A percentile compares a stretch with the other conserved stretches of the same genome.
phyloP scores from a whole-genome alignment of 2,113 vertebrate species.

The Solea senegalensis region DNA sequence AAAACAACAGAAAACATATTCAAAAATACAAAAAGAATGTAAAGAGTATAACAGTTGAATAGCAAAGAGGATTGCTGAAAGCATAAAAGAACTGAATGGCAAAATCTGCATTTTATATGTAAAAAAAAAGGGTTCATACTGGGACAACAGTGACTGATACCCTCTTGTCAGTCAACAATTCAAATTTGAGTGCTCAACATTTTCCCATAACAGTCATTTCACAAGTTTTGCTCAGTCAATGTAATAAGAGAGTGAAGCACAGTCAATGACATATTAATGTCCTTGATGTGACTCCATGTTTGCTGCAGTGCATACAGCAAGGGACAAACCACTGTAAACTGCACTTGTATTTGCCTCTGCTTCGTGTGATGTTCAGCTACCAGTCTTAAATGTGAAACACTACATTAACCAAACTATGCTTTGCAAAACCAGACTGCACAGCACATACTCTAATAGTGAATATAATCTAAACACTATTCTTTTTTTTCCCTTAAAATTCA shows the following conservation, averaged over 20 bases:
- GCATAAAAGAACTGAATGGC: slow-evolving; percentile 65
- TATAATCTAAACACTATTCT: slow-evolving; percentile 83
- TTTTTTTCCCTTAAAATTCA: slow-evolving; percentile 70
- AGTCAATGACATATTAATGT: slow-evolving; percentile 57
- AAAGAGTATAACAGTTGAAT: slow-evolving; percentile 75
- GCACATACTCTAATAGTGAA: slow-evolving; percentile 84
- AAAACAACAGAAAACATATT: slow-evolving; percentile 84
- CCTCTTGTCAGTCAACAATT: slow-evolving; percentile 53
- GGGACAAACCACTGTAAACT: slow-evolving; percentile 34
- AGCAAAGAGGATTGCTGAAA: slow-evolving; percentile 72
- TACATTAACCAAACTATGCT: slow-evolving; percentile 86
- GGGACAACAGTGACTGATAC: slow-evolving; percentile 61
- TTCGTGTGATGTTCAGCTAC: slow-evolving; percentile 53
- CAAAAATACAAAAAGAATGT: slow-evolving; percentile 83
- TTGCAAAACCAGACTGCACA: slow-evolving; percentile 86
- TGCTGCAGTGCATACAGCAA: slow-evolving; percentile 47
- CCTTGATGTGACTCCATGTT: slow-evolving; percentile 43
- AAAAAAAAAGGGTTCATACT: slow-evolving; percentile 49
- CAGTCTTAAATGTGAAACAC: slow-evolving; percentile 69
- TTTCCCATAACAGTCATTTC: slow-evolving; percentile 66
- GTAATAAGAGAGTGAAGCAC: slow-evolving; percentile 54
- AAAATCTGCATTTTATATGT: slow-evolving; percentile 70
- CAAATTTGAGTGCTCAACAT: slow-evolving; percentile 64
- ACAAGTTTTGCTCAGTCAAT: slow-evolving; percentile 56
- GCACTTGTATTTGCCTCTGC: slow-evolving; percentile 46